Conservation (phyloP, 2,888 invertebrate species). For the Pachydiplax longipennis region DNA sequence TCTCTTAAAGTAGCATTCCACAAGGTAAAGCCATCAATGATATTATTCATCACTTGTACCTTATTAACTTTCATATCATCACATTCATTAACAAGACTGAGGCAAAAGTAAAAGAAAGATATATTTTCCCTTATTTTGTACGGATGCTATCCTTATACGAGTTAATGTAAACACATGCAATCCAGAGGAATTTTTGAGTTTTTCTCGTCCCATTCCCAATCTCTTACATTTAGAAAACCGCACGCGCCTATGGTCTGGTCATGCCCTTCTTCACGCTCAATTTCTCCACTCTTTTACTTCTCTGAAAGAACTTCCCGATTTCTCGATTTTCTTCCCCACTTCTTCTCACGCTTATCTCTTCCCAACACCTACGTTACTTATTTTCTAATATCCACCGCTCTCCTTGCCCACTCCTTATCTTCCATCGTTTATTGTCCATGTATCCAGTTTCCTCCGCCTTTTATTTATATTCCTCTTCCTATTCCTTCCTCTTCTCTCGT, state of each 20-base stretch:
- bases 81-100: no score
- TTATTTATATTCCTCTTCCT: neutral
- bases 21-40: no score
- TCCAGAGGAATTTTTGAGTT: no score
- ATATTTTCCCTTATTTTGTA: no score
- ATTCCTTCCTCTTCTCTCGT: neutral
- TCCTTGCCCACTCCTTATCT: neutral
- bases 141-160: no score
- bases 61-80: no score
- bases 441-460: neutral
- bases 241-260: neutral
- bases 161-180: neutral
- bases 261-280: neutral
- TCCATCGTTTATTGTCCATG: no score
- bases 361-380: neutral
- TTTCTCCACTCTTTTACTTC: neutral
- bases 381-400: neutral
- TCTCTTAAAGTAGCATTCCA: no score
- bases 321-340: neutral
- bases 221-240: neutral
- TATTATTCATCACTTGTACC: no score
- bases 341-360: neutral
- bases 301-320: neutral
- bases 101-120: no score
- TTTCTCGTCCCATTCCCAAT: neutral